Evolutionary conservation across 2,797 vertebrate genomes (phyloP), one percentile per base, ranked within the genome.

Genomic region (Danio aesculapii): DNA sequence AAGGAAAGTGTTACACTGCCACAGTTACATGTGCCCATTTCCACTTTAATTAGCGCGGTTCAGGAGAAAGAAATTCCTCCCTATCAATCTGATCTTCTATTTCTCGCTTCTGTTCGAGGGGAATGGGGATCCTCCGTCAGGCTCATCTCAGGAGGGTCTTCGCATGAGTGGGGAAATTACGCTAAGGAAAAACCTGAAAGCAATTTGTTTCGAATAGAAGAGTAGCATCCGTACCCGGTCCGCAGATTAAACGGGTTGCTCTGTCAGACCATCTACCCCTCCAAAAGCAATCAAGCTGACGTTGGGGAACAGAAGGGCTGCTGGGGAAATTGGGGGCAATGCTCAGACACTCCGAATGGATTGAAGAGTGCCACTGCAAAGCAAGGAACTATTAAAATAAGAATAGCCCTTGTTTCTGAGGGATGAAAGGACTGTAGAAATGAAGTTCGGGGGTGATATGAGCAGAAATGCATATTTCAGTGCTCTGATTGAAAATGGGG

Each of bases 211-310:
- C 73, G 19, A 69, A 67, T 69, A 68, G 78, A 62, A 81, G 63
- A 64, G 77, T 59, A 64, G 86, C 49, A 74, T 82, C 64, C 19
- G 30, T 71, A 53, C 59, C 75, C 53, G 17, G 71, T 81, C 47
- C 69, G 67, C 52, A 66, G 78, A 69, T 84, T 80, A 81, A 79
- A 67, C 39, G 58, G 61, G 46, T 41, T 58, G 59, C 17, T 58
- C 55, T 71, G 59, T 58, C 77, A 80, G 77, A 69, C 73, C 76
- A 81, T 81, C 75, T 59, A 66, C 17, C 70, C 57, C 50, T 69
- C 17, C 70, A 86, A 86, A 91, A 92, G 88, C 87, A 89, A 90
- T 92, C 91, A 84, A 70, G 49, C 64, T 11, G 43, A 63, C 46
- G 41, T 74, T 58, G 63, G 61, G 75, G 66, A 81, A 74, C 47